Evolutionary conservation across 1,140 invertebrate genomes (phyloP), one percentile per base, ranked within the genome.

Genomic region (Euura lappo): DNA sequence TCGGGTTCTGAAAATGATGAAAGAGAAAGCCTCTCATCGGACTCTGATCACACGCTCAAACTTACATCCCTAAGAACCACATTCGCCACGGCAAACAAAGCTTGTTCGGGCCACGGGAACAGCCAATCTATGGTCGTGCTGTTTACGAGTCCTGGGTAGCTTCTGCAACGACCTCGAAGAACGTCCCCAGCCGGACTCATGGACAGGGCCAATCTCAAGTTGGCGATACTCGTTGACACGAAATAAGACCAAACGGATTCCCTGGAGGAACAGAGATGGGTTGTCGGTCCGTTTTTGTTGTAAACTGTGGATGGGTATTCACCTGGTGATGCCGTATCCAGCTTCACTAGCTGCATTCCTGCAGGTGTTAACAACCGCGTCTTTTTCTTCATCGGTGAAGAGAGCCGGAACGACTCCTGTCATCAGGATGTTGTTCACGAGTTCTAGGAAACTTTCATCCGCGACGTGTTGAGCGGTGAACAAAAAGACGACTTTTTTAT

Each of bases 61-160:
- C 87, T 83, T 84, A 92, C 91, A 65, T 87, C 90, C 79, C 90
- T 91, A 0, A 97, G 88, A 78, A 93, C 94, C 4, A 94, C 92
- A 69, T 93, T 93, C 5, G 96, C 96, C 6, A 98, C 96, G 1
- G 95, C 94, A 66, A 93, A 88, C 13, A 98, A 82, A 2, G 97
- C 96, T 86, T 98, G 95, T 73, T 93, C 91, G 1, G 97, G 96
- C 97, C 97, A 98, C 0, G 95, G 92, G 80, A 95, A 94, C 75
- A 97, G 93, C 96, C 96, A 98, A 86, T 99, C 95, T 69, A 98
- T 96, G 8, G 94, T 96, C 3, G 95, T 97, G 81, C 95, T 97
- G 81, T 96, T 97, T 28, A 98, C 94, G 1, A 99, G 88, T 0
- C 96, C 96, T 0, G 97, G 97, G 85, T 98, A 98, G 87, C 93